These are phyloP conservation scores for Cercocebus atys DNA, from an alignment of 2,113 vertebrate species.

Conservation along the genomic window DNA sequence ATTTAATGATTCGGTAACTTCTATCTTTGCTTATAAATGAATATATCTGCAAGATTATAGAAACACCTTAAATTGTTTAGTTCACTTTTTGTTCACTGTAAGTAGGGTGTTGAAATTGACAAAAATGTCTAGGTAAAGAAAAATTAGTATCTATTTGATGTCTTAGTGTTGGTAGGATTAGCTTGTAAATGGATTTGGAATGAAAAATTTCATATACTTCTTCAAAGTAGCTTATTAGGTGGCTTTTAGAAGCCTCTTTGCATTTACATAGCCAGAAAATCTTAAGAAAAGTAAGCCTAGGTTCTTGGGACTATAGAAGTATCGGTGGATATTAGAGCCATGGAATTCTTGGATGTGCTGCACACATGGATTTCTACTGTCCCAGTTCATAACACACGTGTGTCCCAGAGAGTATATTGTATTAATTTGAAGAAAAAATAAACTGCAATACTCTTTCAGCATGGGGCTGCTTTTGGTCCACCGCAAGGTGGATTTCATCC, in stretches of 20 bases:
- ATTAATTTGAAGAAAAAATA: constrained; percentile 87
- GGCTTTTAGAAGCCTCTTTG: constrained; percentile 45
- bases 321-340: constrained; percentile 64
- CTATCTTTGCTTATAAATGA: constrained; percentile 40
- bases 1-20: constrained; percentile 13
- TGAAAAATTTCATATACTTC: constrained; percentile 17
- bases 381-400: constrained; percentile 79
- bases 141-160: constrained; percentile 28
- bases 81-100: background rate
- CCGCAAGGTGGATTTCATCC: constrained; percentile 93
- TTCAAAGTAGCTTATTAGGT: constrained; percentile 44
- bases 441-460: constrained; percentile 91
- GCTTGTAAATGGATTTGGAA: constrained; percentile 49
- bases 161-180: constrained; percentile 17
- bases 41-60: background rate
- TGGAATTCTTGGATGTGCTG: constrained; percentile 80
- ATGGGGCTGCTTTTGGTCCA: constrained; percentile 95
- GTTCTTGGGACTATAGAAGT: constrained; percentile 72
- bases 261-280: constrained; percentile 40
- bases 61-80: background rate
- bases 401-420: constrained; percentile 78
- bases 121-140: constrained; percentile 27
- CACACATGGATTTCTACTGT: constrained; percentile 86
- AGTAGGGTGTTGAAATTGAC: constrained; percentile 24
- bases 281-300: constrained; percentile 59